Percentiles rank a stretch among this genome's conserved stretches.
Evolutionary conservation across 1,140 invertebrate genomes (phyloP).

Genomic region (Charaxes varanes): DNA sequence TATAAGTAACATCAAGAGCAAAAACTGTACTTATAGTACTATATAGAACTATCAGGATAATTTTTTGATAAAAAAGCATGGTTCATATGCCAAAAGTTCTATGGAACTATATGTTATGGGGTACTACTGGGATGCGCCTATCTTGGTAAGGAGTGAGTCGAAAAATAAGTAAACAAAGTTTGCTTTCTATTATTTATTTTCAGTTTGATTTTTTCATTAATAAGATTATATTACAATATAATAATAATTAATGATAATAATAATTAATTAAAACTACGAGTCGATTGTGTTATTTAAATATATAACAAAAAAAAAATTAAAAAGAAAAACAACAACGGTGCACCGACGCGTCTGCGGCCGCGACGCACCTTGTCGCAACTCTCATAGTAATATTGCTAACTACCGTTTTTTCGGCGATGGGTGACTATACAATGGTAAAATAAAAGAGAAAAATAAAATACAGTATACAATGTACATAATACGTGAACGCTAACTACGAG

Average conservation of each 20-base stretch:
- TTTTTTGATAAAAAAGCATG: too few species aligned
- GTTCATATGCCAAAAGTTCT: too few species aligned
- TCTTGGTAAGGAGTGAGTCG: too few species aligned
- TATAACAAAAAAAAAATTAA: conserved; percentile 68
- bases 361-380: conserved; percentile 44
- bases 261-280: conserved; percentile 69
- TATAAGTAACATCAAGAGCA: too few species aligned
- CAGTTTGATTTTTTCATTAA: conserved; percentile 72
- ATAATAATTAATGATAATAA: conserved; percentile 73
- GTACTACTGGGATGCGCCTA: too few species aligned
- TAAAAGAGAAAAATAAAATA: conserved; percentile 61
- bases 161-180: too few species aligned
- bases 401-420: conserved; percentile 53
- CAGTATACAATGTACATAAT: conserved; percentile 73
- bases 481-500: conserved; percentile 68
- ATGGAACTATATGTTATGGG: too few species aligned
- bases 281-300: conserved; percentile 72
- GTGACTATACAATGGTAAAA: conserved; percentile 72
- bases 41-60: too few species aligned
- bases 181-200: conserved; percentile 70
- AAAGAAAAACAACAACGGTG: conserved; percentile 64
- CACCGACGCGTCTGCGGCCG: conserved; percentile 22
- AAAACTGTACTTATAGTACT: too few species aligned
- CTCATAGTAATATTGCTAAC: conserved; percentile 56
- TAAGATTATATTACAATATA: conserved; percentile 74